These are phyloP conservation scores for Halichoeres trimaculatus DNA, from an alignment of 2,113 vertebrate genomes.

Conservation along the genomic window DNA sequence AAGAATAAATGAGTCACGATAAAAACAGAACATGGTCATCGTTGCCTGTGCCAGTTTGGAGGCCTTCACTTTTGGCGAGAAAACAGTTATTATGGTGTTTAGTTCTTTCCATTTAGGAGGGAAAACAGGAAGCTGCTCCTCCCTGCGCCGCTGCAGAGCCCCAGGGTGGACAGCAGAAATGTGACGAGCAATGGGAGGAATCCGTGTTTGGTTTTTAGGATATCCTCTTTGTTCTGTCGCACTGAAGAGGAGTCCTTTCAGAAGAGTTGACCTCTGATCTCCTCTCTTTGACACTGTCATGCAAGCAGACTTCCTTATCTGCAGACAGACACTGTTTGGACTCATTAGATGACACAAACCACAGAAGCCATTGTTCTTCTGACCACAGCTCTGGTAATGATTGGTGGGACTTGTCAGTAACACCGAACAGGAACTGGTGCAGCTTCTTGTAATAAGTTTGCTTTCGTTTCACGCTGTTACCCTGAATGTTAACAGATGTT, in stretches of 20 bases:
- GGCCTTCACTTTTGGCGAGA: constrained; percentile 25
- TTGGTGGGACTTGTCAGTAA: constrained; percentile 3
- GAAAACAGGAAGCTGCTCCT: constrained; percentile 81
- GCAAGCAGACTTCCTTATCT: constrained; percentile 41
- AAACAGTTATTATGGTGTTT: constrained; percentile 21
- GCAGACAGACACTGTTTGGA: constrained; percentile 37
- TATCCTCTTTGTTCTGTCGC: constrained; percentile 62
- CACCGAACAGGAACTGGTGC: neutral
- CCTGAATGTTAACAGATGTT: neutral
- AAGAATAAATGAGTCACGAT: constrained; percentile 73
- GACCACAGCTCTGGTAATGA: constrained; percentile 9
- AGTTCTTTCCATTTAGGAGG: constrained; percentile 65
- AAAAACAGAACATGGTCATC: constrained; percentile 48
- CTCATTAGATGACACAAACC: constrained; percentile 17
- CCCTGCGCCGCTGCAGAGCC: constrained; percentile 33
- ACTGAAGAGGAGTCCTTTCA: constrained; percentile 27
- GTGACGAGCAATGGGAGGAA: constrained; percentile 24
- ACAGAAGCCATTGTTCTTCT: constrained; percentile 14
- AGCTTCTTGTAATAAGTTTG: neutral
- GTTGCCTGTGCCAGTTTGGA: constrained; percentile 49
- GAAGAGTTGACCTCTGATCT: constrained; percentile 35
- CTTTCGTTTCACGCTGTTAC: constrained; percentile 4
- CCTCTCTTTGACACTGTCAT: constrained; percentile 27
- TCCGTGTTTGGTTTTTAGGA: constrained; percentile 58
- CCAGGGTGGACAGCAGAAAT: constrained; percentile 50